Percentiles rank a stretch among this genome's conserved stretches.
phyloP scores from a whole-genome alignment of 2,888 invertebrate species.

The Drosophila affinis region DNA sequence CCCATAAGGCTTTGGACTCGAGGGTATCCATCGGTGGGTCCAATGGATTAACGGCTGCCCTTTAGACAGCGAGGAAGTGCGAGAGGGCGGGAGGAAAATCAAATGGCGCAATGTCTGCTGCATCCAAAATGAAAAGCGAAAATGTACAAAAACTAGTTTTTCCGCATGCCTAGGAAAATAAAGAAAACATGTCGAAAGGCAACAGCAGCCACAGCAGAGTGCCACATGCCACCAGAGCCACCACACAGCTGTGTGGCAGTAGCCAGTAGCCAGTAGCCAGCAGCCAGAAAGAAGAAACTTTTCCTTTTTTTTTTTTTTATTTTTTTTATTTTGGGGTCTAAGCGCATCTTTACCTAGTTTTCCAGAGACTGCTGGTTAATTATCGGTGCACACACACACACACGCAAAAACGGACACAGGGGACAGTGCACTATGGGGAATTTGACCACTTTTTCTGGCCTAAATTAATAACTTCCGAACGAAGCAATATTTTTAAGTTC shows the following conservation, averaged over 20 bases:
- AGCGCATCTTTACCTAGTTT: conserved; percentile 82
- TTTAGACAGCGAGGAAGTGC: not conserved
- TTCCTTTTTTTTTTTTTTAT: conserved; percentile 67
- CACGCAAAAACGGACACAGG: conserved; percentile 19
- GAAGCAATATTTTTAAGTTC: too few species aligned
- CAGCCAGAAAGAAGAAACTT: conserved; percentile 61
- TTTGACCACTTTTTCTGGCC: too few species aligned
- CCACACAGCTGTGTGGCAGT: conserved; percentile 7
- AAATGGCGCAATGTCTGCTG: conserved; percentile 53
- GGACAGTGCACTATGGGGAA: too few species aligned
- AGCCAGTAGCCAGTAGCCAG: conserved; percentile 6
- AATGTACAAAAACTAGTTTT: conserved; percentile 74
- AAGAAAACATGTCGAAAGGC: conserved; percentile 42
- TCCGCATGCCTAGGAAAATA: conserved; percentile 79
- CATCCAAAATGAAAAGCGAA: conserved; percentile 51
- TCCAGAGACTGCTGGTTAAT: conserved; percentile 38
- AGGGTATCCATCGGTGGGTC: not conserved
- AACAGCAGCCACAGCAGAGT: conserved; percentile 3
- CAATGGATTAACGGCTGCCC: not conserved
- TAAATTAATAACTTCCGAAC: too few species aligned
- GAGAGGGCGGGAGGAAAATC: conserved; percentile 36
- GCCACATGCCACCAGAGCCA: conserved; percentile 3
- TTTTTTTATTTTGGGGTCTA: conserved; percentile 45
- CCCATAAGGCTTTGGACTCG: not conserved
- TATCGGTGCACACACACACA: conserved; percentile 51